These are phyloP conservation scores for Spilosoma lubricipeda DNA, from an alignment of 2,888 invertebrate species.

Conservation along the genomic window DNA sequence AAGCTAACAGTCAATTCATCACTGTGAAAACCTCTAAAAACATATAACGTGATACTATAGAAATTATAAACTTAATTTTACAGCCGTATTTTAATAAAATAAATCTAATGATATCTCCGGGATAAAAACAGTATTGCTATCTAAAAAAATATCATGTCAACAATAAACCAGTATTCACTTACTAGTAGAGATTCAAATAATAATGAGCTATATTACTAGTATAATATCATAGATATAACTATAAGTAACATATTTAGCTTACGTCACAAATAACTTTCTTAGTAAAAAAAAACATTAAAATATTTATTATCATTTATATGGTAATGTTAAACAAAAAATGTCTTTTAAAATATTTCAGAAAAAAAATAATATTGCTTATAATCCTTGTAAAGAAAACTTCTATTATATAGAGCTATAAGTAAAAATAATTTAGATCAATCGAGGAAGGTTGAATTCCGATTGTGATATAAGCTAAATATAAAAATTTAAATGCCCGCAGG, in stretches of 20 bases:
- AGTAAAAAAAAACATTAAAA: background rate
- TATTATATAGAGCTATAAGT: background rate
- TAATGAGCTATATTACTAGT: slow-evolving; percentile 42
- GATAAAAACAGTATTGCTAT: slow-evolving; percentile 27
- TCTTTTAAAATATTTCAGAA: background rate
- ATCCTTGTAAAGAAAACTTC: background rate
- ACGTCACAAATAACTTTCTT: slow-evolving; percentile 11
- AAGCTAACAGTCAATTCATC: slow-evolving; percentile 61
- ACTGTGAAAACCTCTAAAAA: slow-evolving; percentile 59
- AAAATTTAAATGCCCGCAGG: slow-evolving; percentile 30
- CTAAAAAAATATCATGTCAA: slow-evolving; percentile 37
- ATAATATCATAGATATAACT: slow-evolving; percentile 29
- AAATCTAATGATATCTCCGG: slow-evolving; percentile 28
- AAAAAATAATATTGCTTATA: background rate
- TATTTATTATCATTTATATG: background rate
- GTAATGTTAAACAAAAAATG: background rate
- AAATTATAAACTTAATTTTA: slow-evolving; percentile 76
- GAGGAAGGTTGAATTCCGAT: background rate
- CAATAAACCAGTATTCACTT: slow-evolving; percentile 29
- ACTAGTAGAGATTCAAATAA: slow-evolving; percentile 57
- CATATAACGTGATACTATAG: slow-evolving; percentile 65
- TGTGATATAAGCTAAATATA: slow-evolving; percentile 39
- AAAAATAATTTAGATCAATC: background rate
- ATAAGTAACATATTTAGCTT: slow-evolving; percentile 50
- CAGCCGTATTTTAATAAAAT: slow-evolving; percentile 47